Evolutionary conservation across 2,888 invertebrate species (phyloP).

Genomic region (Ormyrus pomaceus): DNA sequence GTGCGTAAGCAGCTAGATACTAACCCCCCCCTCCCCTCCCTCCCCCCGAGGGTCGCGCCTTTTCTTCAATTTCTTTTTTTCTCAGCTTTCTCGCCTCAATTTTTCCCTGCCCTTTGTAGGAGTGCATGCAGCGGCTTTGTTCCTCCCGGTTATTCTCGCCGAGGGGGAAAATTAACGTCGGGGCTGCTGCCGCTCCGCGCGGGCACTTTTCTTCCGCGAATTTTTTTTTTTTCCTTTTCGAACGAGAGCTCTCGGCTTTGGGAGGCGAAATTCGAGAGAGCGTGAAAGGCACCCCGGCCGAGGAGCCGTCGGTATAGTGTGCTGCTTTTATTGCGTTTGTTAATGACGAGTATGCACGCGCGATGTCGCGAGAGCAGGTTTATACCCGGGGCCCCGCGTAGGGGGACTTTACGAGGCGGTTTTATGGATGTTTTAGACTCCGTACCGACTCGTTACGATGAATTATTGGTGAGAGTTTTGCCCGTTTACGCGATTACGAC

Average conservation of each 20-base stretch:
- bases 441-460: not conserved
- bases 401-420: not conserved
- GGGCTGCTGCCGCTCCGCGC: not conserved
- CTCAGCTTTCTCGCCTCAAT: not conserved
- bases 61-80: not conserved
- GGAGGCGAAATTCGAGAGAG: slow-evolving; percentile 24
- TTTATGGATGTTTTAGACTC: slow-evolving; percentile 32
- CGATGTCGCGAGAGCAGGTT: slow-evolving; percentile 1
- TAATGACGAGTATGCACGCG: slow-evolving; percentile 22
- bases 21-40: not conserved
- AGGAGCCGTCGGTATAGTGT: too few species aligned
- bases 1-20: not conserved
- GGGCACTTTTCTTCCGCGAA: not conserved
- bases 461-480: slow-evolving; percentile 27
- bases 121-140: not conserved
- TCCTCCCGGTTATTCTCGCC: not conserved
- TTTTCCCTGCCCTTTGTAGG: not conserved
- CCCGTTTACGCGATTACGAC: too few species aligned
- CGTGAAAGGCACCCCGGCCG: not conserved
- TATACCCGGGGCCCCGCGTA: not conserved
- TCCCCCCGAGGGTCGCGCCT: not conserved
- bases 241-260: not conserved
- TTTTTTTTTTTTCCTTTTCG: not conserved
- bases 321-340: slow-evolving; percentile 22
- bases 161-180: slow-evolving; percentile 20